phyloP scores from a whole-genome alignment of 2,797 vertebrate species.

The Halcyon badia region DNA sequence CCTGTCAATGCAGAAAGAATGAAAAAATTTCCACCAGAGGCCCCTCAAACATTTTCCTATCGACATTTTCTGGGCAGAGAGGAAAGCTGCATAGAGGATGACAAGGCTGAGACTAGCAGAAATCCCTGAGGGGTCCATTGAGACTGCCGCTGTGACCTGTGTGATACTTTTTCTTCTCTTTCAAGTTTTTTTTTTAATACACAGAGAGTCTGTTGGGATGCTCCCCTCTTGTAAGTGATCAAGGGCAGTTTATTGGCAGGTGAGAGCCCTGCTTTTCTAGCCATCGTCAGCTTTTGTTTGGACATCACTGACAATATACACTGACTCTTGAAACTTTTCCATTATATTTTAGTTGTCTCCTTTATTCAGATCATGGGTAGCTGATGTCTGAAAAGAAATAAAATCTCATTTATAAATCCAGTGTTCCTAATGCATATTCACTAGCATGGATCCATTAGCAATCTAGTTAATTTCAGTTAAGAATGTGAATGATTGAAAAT shows the following conservation, averaged over 20 bases:
- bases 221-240: constrained; percentile 89
- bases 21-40: constrained; percentile 99
- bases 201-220: constrained; percentile 83
- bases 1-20: constrained; percentile 99
- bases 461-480: background rate
- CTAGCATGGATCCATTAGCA: background rate
- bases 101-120: constrained; percentile 94
- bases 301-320: constrained; percentile 81
- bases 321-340: constrained; percentile 81
- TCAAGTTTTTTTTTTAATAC: constrained; percentile 93
- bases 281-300: constrained; percentile 82
- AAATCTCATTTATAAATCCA: constrained; percentile 2
- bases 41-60: constrained; percentile 99
- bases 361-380: constrained; percentile 70
- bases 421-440: background rate
- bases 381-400: constrained; percentile 35
- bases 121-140: constrained; percentile 90
- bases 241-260: constrained; percentile 93
- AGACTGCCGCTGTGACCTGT: constrained; percentile 92
- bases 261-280: constrained; percentile 84
- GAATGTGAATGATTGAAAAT: background rate
- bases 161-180: constrained; percentile 95
- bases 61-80: constrained; percentile 92
- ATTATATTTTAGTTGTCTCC: constrained; percentile 73
- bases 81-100: constrained; percentile 92